Evolutionary conservation across 2,113 vertebrate species (phyloP).

Genomic region (Eptesicus fuscus): DNA sequence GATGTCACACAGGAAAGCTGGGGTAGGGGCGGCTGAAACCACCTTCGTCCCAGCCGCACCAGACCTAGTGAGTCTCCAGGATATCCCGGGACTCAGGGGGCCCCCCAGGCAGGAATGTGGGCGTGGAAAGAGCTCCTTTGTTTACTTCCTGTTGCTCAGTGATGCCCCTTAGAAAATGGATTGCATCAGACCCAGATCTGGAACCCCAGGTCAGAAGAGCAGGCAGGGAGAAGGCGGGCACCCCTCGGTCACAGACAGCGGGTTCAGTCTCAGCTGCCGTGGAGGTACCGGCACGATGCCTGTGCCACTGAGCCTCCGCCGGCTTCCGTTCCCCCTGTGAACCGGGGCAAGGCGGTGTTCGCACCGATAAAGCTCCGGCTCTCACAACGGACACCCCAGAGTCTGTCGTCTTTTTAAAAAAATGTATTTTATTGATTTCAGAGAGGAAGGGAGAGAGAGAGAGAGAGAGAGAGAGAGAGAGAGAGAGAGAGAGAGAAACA

Average conservation of each 20-base stretch:
- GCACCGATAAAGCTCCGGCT: not conserved
- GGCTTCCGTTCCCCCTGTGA: not conserved
- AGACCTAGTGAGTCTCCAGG: not conserved
- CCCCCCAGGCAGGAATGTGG: not conserved
- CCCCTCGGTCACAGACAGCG: not conserved
- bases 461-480: no score
- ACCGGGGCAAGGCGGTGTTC: no score
- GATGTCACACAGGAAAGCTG: not conserved
- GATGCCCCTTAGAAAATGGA: not conserved
- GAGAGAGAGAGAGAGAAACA: no score
- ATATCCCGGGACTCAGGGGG: not conserved
- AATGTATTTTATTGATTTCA: no score
- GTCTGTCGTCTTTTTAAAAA: no score
- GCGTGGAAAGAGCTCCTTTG: not conserved
- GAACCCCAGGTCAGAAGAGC: not conserved
- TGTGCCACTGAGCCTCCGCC: not conserved
- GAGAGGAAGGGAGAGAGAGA: no score
- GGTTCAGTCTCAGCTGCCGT: not conserved
- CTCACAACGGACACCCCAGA: rapidly evolving
- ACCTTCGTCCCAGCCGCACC: rapidly evolving
- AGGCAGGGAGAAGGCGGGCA: rapidly evolving
- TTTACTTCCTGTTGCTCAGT: not conserved
- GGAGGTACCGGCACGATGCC: rapidly evolving
- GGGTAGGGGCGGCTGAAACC: not conserved
- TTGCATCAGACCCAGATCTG: not conserved